Percentiles rank a stretch among this genome's conserved stretches.
phyloP scores from a whole-genome alignment of 2,888 invertebrate species.

The Dione juno region DNA sequence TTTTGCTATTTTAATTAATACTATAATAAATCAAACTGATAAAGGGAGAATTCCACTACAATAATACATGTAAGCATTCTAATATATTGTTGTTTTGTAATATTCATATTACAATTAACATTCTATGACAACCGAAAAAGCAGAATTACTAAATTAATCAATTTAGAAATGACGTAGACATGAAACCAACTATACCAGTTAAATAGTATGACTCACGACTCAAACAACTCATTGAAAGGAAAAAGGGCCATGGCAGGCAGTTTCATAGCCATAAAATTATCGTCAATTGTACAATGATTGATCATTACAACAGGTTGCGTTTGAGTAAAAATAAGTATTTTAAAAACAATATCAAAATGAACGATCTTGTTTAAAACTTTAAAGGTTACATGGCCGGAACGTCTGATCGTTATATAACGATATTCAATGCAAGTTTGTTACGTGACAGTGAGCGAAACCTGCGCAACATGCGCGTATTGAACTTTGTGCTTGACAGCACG shows the following conservation, averaged over 20 bases:
- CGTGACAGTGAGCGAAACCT: conserved; percentile 7
- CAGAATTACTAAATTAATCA: conserved; percentile 5
- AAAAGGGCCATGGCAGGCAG: background rate
- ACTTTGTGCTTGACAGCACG: conserved; percentile 6
- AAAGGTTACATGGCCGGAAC: conserved; percentile 5
- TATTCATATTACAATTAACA: too few species aligned
- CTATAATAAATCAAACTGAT: too few species aligned
- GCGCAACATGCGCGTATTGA: conserved; percentile 8
- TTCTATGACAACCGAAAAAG: background rate
- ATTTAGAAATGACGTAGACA: conserved; percentile 22
- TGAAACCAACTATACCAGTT: conserved; percentile 22
- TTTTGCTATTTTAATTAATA: too few species aligned
- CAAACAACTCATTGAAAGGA: conserved; percentile 8
- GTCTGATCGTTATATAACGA: conserved; percentile 2
- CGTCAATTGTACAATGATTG: background rate
- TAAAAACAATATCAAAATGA: background rate
- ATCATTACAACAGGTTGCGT: too few species aligned
- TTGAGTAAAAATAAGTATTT: background rate
- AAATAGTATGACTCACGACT: conserved; percentile 28
- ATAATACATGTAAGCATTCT: too few species aligned
- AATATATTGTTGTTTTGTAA: too few species aligned
- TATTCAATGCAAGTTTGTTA: conserved; percentile 10
- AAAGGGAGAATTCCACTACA: too few species aligned
- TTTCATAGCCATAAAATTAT: background rate
- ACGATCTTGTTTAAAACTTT: background rate